Conservation (phyloP, 2,797 vertebrate species). For the Semotilus atromaculatus region DNA sequence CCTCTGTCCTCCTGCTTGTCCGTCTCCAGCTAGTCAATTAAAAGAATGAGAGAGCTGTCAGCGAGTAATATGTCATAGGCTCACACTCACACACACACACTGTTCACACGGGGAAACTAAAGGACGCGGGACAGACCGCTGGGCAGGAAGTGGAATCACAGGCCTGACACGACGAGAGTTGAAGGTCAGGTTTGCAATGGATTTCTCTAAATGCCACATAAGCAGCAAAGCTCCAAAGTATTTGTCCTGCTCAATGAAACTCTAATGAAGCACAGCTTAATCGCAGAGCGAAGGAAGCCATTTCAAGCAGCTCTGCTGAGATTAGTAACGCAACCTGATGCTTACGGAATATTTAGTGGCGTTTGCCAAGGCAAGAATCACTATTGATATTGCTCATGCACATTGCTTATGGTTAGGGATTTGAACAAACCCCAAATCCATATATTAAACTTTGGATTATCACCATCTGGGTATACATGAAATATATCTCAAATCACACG, state of each 20-base stretch:
- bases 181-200: slow-evolving; percentile 49
- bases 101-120: not conserved
- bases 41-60: slow-evolving; percentile 73
- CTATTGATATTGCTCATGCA: not conserved
- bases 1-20: slow-evolving; percentile 71
- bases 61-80: slow-evolving; percentile 65
- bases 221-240: slow-evolving; percentile 31
- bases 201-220: slow-evolving; percentile 48
- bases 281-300: not conserved
- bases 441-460: not conserved
- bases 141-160: slow-evolving; percentile 20
- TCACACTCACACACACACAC: slow-evolving; percentile 64
- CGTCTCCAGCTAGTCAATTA: slow-evolving; percentile 74
- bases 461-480: not conserved
- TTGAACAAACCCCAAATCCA: slow-evolving; percentile 4
- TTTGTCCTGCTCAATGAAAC: slow-evolving; percentile 41
- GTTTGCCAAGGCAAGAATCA: not conserved
- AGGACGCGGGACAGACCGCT: not conserved
- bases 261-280: slow-evolving; percentile 18
- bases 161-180: slow-evolving; percentile 4
- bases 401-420: not conserved
- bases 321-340: slow-evolving; percentile 21
- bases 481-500: not conserved
- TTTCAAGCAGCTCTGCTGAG: slow-evolving; percentile 27
- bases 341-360: slow-evolving; percentile 11